Evolutionary conservation across 2,888 invertebrate genomes (phyloP).

Genomic region (Esperia sulphurella): DNA sequence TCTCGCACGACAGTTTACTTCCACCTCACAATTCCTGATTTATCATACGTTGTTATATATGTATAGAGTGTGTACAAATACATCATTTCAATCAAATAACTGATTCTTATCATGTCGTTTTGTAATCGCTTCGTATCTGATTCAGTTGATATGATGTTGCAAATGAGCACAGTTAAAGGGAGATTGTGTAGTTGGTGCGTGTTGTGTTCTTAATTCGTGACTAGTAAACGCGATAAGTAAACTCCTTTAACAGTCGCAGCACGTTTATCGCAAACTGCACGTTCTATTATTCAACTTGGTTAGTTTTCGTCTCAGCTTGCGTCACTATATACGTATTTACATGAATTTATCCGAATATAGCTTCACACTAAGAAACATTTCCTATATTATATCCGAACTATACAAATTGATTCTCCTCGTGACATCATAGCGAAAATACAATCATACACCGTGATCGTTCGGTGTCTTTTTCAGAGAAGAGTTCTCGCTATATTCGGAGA

Average conservation of each 20-base stretch:
- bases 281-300: conserved; percentile 26
- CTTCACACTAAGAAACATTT: background rate
- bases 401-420: conserved; percentile 33
- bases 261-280: conserved; percentile 46
- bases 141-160: too few relatives aligned
- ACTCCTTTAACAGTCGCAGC: conserved; percentile 42
- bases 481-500: conserved; percentile 19
- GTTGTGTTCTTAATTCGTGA: conserved; percentile 55
- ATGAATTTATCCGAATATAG: background rate
- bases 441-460: conserved; percentile 44
- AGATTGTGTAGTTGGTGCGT: conserved; percentile 33
- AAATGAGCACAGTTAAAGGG: background rate
- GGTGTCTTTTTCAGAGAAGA: conserved; percentile 23
- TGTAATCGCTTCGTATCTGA: too few relatives aligned
- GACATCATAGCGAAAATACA: conserved; percentile 34
- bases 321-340: conserved; percentile 9
- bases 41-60: too few relatives aligned
- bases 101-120: too few relatives aligned
- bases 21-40: too few relatives aligned
- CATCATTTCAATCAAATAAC: too few relatives aligned
- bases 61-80: too few relatives aligned
- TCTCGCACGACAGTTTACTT: too few relatives aligned
- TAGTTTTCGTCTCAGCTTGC: conserved; percentile 31
- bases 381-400: conserved; percentile 14
- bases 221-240: conserved; percentile 33